These are phyloP conservation scores for Edolisoma coerulescens DNA, from an alignment of 2,113 vertebrate species.

Conservation along the genomic window DNA sequence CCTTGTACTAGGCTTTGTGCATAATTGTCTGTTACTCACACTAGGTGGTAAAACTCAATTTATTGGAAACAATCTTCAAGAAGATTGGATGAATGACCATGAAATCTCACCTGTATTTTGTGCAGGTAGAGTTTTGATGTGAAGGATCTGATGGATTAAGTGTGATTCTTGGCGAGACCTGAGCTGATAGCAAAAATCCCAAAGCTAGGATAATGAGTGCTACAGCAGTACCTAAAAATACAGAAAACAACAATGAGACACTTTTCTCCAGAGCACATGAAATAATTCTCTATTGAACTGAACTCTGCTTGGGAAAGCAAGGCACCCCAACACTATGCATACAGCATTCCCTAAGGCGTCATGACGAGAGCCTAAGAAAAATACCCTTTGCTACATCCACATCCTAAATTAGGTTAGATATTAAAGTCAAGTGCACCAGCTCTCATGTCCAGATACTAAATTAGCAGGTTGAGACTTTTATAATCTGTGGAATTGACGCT, in stretches of 20 bases:
- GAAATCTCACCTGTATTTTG: constrained; percentile 85
- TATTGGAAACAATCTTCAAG: not conserved
- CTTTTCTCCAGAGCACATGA: not conserved
- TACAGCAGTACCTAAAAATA: constrained; percentile 82
- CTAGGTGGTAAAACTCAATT: not conserved
- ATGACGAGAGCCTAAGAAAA: not conserved
- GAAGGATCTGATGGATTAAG: constrained; percentile 81
- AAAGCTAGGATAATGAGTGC: constrained; percentile 87
- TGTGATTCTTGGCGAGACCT: constrained; percentile 87
- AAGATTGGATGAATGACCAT: not conserved
- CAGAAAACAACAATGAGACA: constrained; percentile 30
- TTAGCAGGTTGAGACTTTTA: not conserved
- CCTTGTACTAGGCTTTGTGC: not conserved
- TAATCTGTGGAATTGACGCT: not conserved
- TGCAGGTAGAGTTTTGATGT: constrained; percentile 84
- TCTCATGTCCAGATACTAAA: not conserved
- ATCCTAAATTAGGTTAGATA: not conserved
- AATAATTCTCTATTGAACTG: not conserved
- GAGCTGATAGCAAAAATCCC: constrained; percentile 92
- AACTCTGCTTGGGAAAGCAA: not conserved
- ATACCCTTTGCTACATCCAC: not conserved
- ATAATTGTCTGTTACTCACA: not conserved
- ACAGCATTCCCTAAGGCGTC: not conserved
- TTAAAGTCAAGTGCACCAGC: not conserved
- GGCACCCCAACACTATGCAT: not conserved